Evolutionary conservation across 2,888 invertebrate species (phyloP), one percentile per base, ranked within the genome.

Genomic region (Autographa pulchrina): DNA sequence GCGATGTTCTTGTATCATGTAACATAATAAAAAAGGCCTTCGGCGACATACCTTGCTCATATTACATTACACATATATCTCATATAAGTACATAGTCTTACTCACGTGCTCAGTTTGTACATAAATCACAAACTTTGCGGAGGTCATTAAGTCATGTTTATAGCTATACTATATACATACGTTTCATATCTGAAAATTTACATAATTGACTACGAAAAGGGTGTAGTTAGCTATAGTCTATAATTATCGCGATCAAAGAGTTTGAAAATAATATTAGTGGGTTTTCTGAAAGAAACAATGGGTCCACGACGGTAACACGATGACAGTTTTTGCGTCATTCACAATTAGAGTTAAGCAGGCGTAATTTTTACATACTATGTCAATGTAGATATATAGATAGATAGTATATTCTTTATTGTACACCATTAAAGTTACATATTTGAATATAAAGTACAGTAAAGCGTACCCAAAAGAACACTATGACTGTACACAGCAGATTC

Each of bases 71-170:
- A 6, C 4, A 48, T 7, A 48, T 48, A n/a, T 48, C 16, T 7
- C n/a, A 48, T 48, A n/a, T 48, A 43, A 43, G n/a, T 48, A 48
- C 48, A 48, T 48, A 7, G 48, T 48, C 48, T 48, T 16, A 16
- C 14, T 7, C 48, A n/a, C n/a, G 48, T 48, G 11, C 38, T 48
- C n/a, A n/a, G 48, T 48, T 48, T 48, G 7, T n/a, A 48, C 48
- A 48, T 48, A 48, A 48, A n/a, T 48, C 48, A 48, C 48, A 48
- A 48, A 48, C 48, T 48, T 48, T 48, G 48, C 48, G n/a, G n/a
- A 48, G 48, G 48, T n/a, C 48, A 48, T 48, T 48, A 48, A 48
- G 16, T 48, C 43, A 43, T 16, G n/a, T 48, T 3, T 16, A 16
- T n/a, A 48, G 1, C 16, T 48, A 48, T 48, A 48, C 16, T 11